Conservation (phyloP, 2,113 vertebrate species). For the Psittacula cyanocephala region DNA sequence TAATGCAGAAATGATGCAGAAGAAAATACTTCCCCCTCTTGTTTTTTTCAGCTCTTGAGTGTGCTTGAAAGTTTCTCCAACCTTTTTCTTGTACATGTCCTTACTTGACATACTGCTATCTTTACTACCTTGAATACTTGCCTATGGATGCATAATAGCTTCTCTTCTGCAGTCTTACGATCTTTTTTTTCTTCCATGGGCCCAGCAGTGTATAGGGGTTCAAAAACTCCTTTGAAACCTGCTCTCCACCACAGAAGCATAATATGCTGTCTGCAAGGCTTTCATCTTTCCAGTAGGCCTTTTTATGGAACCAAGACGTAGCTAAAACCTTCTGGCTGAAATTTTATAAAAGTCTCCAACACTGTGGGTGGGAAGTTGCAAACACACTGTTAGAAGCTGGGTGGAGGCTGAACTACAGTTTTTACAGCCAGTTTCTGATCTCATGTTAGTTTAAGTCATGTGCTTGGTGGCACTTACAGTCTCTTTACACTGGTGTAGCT, state of each 20-base stretch:
- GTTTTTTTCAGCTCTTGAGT: background rate
- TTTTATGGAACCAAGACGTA: background rate
- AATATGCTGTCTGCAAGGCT: background rate
- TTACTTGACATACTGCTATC: background rate
- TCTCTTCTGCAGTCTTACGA: background rate
- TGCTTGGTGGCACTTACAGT: background rate
- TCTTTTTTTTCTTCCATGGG: background rate
- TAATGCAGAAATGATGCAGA: background rate
- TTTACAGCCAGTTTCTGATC: conserved; percentile 52
- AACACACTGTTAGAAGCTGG: background rate
- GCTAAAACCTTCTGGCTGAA: conserved; percentile 21
- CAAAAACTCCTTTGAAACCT: conserved; percentile 8
- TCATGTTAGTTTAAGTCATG: conserved; percentile 33
- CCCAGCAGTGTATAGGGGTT: background rate
- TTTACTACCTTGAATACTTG: background rate
- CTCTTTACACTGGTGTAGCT: background rate
- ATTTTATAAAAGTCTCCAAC: background rate
- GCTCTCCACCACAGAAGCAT: background rate
- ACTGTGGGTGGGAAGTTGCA: conserved; percentile 47
- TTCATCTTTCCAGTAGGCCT: background rate
- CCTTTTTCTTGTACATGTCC: background rate
- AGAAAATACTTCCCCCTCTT: background rate
- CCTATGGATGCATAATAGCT: background rate
- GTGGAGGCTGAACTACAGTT: conserved; percentile 26
- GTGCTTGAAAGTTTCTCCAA: background rate